Evolutionary conservation across 2,888 invertebrate genomes (phyloP), one percentile per base, ranked within the genome.

Genomic region (Eledona agricola): DNA sequence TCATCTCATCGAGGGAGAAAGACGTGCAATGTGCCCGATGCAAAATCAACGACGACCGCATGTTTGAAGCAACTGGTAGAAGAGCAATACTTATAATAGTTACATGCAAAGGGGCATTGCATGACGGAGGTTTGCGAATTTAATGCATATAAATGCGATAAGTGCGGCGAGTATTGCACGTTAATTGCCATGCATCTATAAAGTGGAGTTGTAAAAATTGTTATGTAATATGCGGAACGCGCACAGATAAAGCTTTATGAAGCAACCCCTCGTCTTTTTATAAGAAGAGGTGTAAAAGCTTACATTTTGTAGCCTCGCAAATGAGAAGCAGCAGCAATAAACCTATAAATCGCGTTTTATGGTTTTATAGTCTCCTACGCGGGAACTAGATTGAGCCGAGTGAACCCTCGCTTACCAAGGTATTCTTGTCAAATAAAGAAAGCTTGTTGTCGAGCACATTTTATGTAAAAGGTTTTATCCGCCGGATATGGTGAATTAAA

Each of bases 331-430:
- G 61, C 59, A 54, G 69, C 72, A 67, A 73, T 74, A 73, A 74
- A 73, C 68, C 70, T 69, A 72, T 73, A 73, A 74, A 74, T 72
- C 72, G 70, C 69, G 67, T 72, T 74, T 74, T 74, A 74, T 74
- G 69, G 73, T 69, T 75, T 75, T 75, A 75, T 71, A 69, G 72
- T 66, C 72, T 68, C 68, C 65, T 66, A 62, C 68, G 65, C 65
- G 67, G 62, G 66, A 63, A 64, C 66, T 69, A 69, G 67, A 70
- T 70, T 67, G 69, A 67, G 67, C 60, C 58, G 59, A 60, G 65
- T 51, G 58, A 63, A 63, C 67, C 67, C 62, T 62, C 65, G 64
- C 55, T 68, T 66, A 64, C 65, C 63, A 66, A 68, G 65, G 66
- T 70, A 66, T 68, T 69, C 63, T 59, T 62, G 64, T 62, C 67